Evolutionary conservation across 2,797 vertebrate species (phyloP), one percentile per base, ranked within the genome.

Genomic region (Phyllotis vaccarum): DNA sequence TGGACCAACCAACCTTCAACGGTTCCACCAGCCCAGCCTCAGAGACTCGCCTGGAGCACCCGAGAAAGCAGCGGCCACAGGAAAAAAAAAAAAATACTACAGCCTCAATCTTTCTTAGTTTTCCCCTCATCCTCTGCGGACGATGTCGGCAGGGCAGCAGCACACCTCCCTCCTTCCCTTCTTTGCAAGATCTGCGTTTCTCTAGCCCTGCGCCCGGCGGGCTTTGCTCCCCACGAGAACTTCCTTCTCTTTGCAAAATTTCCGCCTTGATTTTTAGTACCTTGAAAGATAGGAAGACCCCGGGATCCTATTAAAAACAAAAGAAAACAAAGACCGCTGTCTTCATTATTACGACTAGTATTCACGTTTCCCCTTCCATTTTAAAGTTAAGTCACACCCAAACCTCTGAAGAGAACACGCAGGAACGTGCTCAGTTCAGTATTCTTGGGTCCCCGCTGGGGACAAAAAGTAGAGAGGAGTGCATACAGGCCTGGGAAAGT

Each of bases 401-500:
- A 60, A 46, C 52, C 29, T 8, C 27, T 0, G 68, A 95, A 82
- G 68, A 82, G 54, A 93, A 24, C 16, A 31, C 12, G 0, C 43
- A 11, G 64, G 82, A 79, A 64, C 31, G 17, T 49, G 64, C 5
- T n/a, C 2, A 0, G 34, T 81, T 56, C 66, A 6, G 19, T 11
- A 24, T 60, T 49, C 70, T 14, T 0, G 0, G 40, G 46, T 82
- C 31, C 56, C 90, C 12, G 3, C 19, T 21, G 72, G n/a, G 58
- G 49, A 70, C 58, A 52, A 9, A 68, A 66, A 92, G 75, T 60
- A 74, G 24, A 86, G 8, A 46, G 68, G 56, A 96, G 70, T 11
- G 80, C 60, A 27, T 52, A 29, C 0, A 3, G 34, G 24, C 4
- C 93, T 96, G 94, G 81, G 74, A 93, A 94, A 95, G 72, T 70